Percentiles rank a stretch among this genome's conserved stretches.
Evolutionary conservation across 30 jellyfish, hydroid and myxozoan species (phyloP).

Genomic region (Nemopilema nomurai): DNA sequence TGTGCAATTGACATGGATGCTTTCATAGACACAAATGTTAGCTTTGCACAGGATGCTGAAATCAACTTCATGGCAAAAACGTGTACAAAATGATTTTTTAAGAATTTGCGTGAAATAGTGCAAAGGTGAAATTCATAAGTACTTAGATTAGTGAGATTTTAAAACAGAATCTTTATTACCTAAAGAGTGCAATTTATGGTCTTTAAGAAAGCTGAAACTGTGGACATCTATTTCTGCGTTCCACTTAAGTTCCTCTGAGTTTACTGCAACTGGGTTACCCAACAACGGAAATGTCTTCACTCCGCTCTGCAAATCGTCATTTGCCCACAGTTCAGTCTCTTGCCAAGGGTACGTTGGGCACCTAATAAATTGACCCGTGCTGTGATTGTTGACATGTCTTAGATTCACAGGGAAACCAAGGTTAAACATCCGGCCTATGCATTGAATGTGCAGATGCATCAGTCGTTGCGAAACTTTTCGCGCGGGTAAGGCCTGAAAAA

Average conservation of each 20-base stretch:
- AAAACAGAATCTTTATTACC: slow-evolving; percentile 6
- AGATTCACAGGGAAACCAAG: slow-evolving; percentile 48
- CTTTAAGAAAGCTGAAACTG: slow-evolving; percentile 13
- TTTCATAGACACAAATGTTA: no score
- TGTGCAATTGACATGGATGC: no score
- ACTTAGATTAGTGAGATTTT: not conserved
- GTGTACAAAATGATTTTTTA: no score
- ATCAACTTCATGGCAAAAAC: no score
- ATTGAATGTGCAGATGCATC: slow-evolving; percentile 22
- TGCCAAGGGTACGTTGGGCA: slow-evolving; percentile 74
- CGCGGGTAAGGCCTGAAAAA: slow-evolving; percentile 50
- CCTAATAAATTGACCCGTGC: slow-evolving; percentile 43
- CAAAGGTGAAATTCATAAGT: not conserved
- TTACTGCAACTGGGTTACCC: slow-evolving; percentile 30
- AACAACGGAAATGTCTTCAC: slow-evolving; percentile 13
- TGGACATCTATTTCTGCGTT: slow-evolving; percentile 33
- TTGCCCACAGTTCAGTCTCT: slow-evolving; percentile 67
- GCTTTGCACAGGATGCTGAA: no score
- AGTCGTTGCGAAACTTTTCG: slow-evolving; percentile 37
- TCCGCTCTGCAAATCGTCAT: slow-evolving; percentile 10
- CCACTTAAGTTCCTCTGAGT: slow-evolving; percentile 7
- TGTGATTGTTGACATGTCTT: slow-evolving; percentile 18
- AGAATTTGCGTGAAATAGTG: no score
- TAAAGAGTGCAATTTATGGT: slow-evolving; percentile 13
- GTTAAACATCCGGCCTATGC: slow-evolving; percentile 70